Percentiles rank a stretch among this genome's conserved stretches.
phyloP scores from a whole-genome alignment of 2,113 vertebrate genomes.

The Damaliscus lunatus region DNA sequence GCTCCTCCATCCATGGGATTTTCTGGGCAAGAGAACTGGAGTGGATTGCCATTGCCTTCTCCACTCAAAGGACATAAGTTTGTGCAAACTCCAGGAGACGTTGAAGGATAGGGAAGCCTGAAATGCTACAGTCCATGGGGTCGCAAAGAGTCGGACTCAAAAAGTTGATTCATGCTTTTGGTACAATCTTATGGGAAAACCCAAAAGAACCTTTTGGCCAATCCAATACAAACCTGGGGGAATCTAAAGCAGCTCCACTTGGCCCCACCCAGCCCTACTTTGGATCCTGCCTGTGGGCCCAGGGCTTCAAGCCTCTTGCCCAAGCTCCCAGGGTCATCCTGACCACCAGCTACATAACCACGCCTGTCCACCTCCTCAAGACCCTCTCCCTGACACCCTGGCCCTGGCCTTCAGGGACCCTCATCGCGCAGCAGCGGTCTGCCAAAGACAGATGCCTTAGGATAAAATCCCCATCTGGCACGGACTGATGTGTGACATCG shows the following conservation, averaged over 20 bases:
- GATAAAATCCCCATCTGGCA: not conserved
- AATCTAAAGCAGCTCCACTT: not conserved
- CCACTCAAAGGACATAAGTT: not conserved
- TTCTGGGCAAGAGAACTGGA: too few relatives aligned
- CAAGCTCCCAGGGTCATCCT: not conserved
- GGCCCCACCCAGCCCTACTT: not conserved
- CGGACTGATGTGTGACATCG: not conserved
- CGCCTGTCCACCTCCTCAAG: not conserved
- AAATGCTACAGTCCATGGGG: not conserved
- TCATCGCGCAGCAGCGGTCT: not conserved
- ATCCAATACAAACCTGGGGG: not conserved
- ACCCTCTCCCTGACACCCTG: not conserved
- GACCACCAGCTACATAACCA: not conserved
- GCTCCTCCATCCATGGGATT: too few relatives aligned
- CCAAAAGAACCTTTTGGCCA: not conserved
- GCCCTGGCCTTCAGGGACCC: not conserved
- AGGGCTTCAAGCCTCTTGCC: not conserved
- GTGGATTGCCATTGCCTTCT: too few relatives aligned
- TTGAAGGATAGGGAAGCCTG: not conserved
- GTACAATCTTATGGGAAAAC: not conserved
- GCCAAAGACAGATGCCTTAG: not conserved
- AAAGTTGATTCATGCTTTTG: not conserved
- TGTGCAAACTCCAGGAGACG: rapidly evolving
- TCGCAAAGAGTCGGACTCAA: not conserved
- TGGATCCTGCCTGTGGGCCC: not conserved